Evolutionary conservation across 1,140 invertebrate genomes (phyloP).

Genomic region (Caenorhabditis latens): DNA sequence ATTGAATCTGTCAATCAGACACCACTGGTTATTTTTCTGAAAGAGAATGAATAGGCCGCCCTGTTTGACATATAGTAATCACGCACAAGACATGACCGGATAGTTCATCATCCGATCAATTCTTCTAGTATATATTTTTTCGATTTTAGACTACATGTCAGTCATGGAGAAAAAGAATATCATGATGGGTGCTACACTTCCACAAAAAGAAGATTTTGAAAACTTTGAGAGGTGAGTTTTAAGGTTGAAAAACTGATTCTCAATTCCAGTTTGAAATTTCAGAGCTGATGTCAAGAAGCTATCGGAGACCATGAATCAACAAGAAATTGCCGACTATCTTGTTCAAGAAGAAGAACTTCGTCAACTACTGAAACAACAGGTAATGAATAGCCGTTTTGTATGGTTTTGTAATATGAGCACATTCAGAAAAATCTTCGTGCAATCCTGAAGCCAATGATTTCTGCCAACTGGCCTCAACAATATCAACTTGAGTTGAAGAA

Average conservation of each 20-base stretch:
- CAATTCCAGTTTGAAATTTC: not conserved
- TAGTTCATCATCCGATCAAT: constrained; percentile 30
- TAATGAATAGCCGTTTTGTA: not conserved
- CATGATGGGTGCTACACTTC: constrained; percentile 16
- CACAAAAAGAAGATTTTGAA: constrained; percentile 28
- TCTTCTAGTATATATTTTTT: constrained; percentile 10
- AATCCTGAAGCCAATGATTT: constrained; percentile 56
- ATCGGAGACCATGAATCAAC: constrained; percentile 26
- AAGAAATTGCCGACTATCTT: constrained; percentile 26
- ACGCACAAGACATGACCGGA: constrained; percentile 30
- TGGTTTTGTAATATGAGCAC: not conserved
- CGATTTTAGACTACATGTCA: constrained; percentile 60
- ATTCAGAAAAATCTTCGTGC: constrained; percentile 54
- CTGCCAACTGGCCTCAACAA: constrained; percentile 56
- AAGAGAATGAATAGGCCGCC: constrained; percentile 23
- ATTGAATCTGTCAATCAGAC: not conserved
- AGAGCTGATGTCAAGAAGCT: constrained; percentile 49
- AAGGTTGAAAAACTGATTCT: not conserved
- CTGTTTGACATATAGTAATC: constrained; percentile 19
- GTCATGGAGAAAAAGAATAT: constrained; percentile 60
- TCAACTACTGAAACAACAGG: constrained; percentile 60
- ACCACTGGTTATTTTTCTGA: not conserved
- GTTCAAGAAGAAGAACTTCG: constrained; percentile 53
- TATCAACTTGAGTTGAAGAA: constrained; percentile 61
- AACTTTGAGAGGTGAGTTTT: constrained; percentile 14